A percentile compares a stretch with the other conserved stretches of the same genome.
Conservation (phyloP, 1,140 invertebrate species). For the Uloborus diversus region DNA sequence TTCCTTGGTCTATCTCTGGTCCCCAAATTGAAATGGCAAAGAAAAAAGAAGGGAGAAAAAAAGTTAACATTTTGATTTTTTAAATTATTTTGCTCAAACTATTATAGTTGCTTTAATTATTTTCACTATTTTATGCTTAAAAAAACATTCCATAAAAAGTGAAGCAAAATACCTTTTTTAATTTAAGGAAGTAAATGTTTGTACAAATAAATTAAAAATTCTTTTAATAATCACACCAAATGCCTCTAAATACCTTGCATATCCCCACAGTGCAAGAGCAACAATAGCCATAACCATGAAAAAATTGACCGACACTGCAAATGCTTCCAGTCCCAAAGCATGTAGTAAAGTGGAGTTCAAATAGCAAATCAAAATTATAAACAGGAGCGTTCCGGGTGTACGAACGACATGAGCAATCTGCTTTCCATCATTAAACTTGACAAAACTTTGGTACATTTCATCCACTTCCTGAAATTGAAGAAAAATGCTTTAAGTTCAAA, state of each 20-base stretch:
- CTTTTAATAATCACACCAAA: too few relatives aligned
- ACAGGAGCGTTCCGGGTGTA: constrained; percentile 91
- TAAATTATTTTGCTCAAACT: too few relatives aligned
- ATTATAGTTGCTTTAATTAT: too few relatives aligned
- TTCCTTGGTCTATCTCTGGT: too few relatives aligned
- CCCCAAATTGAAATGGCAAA: too few relatives aligned
- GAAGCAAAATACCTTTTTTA: too few relatives aligned
- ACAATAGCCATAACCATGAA: constrained; percentile 42
- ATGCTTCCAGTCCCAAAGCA: constrained; percentile 32
- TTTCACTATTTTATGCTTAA: too few relatives aligned
- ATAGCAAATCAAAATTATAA: constrained; percentile 85
- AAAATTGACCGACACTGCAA: constrained; percentile 39
- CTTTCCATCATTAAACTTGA: constrained; percentile 94
- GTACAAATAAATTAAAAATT: too few relatives aligned
- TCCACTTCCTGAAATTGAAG: constrained; percentile 77
- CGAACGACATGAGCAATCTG: constrained; percentile 95
- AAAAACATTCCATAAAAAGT: too few relatives aligned
- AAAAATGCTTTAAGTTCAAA: constrained; percentile 47
- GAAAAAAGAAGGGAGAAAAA: too few relatives aligned
- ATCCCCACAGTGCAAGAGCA: constrained; percentile 40
- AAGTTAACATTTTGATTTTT: too few relatives aligned
- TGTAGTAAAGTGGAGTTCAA: constrained; percentile 65
- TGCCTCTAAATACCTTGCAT: constrained; percentile 31
- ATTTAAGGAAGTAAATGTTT: too few relatives aligned
- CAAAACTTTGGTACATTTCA: constrained; percentile 83